Conservation (phyloP, 2,797 vertebrate species). For the Gadopsis marmoratus region DNA sequence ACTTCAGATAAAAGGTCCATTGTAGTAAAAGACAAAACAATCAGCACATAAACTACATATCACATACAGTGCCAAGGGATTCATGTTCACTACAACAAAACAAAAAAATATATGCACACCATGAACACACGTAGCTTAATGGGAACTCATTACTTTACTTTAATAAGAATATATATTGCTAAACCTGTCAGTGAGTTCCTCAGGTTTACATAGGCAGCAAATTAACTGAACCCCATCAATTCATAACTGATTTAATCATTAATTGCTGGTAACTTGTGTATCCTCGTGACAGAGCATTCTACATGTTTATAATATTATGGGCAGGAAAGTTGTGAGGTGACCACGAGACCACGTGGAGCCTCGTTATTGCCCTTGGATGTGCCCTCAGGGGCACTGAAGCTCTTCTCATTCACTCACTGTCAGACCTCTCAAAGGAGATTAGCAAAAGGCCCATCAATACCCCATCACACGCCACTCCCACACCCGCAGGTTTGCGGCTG, state of each 20-base stretch:
- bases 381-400: constrained; percentile 60
- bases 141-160: not conserved
- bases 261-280: not conserved
- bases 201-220: not conserved
- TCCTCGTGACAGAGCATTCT: not conserved
- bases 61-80: constrained; percentile 5
- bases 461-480: constrained; percentile 49
- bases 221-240: not conserved
- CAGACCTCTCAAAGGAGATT: constrained; percentile 63
- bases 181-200: not conserved
- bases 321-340: constrained; percentile 30
- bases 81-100: not conserved
- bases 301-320: constrained; percentile 24
- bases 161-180: not conserved
- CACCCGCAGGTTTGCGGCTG: constrained; percentile 31
- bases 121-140: not conserved
- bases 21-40: constrained; percentile 17
- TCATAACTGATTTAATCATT: too few relatives aligned
- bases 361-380: constrained; percentile 68
- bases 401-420: constrained; percentile 60
- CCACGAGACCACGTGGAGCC: constrained; percentile 45
- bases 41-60: constrained; percentile 2
- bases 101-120: not conserved
- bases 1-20: constrained; percentile 15
- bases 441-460: constrained; percentile 66